Conservation (phyloP, 2,888 invertebrate genomes). For the Panopea generosa region DNA sequence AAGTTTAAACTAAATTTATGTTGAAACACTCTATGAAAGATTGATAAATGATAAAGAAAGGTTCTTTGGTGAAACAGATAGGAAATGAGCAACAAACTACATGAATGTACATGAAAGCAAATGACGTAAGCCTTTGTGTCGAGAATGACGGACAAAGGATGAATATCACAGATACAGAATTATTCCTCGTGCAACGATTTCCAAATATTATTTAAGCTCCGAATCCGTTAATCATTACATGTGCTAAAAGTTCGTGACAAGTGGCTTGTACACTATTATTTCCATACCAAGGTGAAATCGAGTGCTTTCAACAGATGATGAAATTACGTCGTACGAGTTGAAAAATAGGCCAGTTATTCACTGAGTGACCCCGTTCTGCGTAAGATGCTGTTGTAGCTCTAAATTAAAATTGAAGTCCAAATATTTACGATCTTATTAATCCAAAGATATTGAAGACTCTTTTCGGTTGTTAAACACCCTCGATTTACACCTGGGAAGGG, state of each 20-base stretch:
- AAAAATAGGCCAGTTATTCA: constrained; percentile 52
- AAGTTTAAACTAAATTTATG: no score
- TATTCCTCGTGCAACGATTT: constrained; percentile 30
- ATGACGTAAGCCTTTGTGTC: constrained; percentile 35
- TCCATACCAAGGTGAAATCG: constrained; percentile 66
- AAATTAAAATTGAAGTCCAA: not conserved
- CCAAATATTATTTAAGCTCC: not conserved
- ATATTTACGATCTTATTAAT: not conserved
- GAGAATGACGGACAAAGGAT: constrained; percentile 9
- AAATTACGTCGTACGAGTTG: constrained; percentile 58
- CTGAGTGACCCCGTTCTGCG: constrained; percentile 26
- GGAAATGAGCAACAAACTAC: not conserved
- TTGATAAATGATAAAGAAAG: no score
- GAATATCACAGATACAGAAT: constrained; percentile 24
- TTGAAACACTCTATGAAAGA: no score
- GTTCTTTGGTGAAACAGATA: not conserved
- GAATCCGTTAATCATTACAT: constrained; percentile 54
- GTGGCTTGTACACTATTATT: constrained; percentile 37
- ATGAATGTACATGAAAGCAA: constrained; percentile 42
- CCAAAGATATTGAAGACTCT: constrained; percentile 18
- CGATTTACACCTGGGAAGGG: constrained; percentile 73
- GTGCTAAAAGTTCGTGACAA: constrained; percentile 54
- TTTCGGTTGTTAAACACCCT: constrained; percentile 56
- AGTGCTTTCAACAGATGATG: constrained; percentile 71
- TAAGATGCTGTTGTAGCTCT: not conserved